A percentile compares a stretch with the other conserved stretches of the same genome.
Conservation (phyloP, 2,888 invertebrate genomes). For the Priocnemis perturbator region DNA sequence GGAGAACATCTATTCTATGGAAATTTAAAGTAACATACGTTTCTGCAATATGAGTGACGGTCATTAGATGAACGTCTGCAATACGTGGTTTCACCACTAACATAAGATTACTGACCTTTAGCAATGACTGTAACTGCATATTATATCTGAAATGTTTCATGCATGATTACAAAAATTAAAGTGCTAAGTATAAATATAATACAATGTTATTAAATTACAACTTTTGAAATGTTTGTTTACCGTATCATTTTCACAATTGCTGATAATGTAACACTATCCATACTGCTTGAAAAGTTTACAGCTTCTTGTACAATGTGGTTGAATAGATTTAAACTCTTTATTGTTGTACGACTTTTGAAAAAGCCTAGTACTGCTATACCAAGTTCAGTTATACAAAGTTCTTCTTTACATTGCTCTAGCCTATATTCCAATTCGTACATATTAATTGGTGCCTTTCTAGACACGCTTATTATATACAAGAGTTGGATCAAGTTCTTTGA, state of each 20-base stretch:
- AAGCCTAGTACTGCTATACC: conserved; percentile 85
- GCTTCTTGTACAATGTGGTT: conserved; percentile 77
- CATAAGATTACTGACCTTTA: no score
- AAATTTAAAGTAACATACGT: conserved; percentile 78
- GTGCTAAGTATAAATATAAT: not conserved
- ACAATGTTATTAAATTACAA: conserved; percentile 10
- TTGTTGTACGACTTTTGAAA: conserved; percentile 84
- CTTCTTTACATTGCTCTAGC: conserved; percentile 76
- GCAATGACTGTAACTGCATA: not conserved
- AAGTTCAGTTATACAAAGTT: conserved; percentile 81
- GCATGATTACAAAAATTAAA: not conserved
- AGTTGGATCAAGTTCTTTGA: conserved; percentile 81
- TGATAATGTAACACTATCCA: conserved; percentile 82
- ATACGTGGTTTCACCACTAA: conserved; percentile 71
- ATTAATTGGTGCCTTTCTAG: conserved; percentile 78
- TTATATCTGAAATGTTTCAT: conserved; percentile 48
- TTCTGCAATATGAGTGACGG: conserved; percentile 82
- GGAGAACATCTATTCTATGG: conserved; percentile 75
- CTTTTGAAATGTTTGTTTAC: conserved; percentile 38
- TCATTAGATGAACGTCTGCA: conserved; percentile 79
- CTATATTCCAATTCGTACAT: conserved; percentile 82
- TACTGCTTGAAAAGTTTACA: conserved; percentile 75
- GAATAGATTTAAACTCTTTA: conserved; percentile 77
- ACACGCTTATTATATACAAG: conserved; percentile 81
- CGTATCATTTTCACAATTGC: conserved; percentile 79